These are phyloP conservation scores for Spodoptera picta DNA, from an alignment of 2,888 invertebrate species.

Conservation along the genomic window DNA sequence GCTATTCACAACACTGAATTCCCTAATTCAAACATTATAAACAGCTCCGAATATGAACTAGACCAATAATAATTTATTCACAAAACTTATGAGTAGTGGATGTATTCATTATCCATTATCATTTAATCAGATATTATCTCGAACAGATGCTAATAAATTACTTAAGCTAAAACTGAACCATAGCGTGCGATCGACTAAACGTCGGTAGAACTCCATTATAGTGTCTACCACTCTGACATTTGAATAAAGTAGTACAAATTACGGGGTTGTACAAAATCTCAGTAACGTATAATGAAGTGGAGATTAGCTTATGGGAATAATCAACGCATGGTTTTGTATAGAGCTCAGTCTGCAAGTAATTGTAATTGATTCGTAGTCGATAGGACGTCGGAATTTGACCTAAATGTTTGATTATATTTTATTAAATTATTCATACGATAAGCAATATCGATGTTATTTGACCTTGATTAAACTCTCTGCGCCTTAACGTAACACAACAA, in stretches of 20 bases:
- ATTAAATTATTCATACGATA: conserved; percentile 48
- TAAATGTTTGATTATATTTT: conserved; percentile 38
- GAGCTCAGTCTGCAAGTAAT: conserved; percentile 19
- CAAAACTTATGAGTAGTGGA: too few relatives aligned
- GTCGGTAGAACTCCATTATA: conserved; percentile 62
- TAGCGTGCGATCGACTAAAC: conserved; percentile 39
- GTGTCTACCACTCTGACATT: conserved; percentile 64
- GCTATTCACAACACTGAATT: too few relatives aligned
- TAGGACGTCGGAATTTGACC: conserved; percentile 41
- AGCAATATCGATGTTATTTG: conserved; percentile 37
- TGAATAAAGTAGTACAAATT: conserved; percentile 71
- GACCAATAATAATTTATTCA: too few relatives aligned
- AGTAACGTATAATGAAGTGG: conserved; percentile 51
- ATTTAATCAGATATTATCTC: conserved; percentile 40
- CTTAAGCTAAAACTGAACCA: conserved; percentile 31
- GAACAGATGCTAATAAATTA: conserved; percentile 56
- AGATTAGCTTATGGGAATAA: conserved; percentile 43
- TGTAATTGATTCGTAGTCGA: conserved; percentile 37
- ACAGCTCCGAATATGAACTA: too few relatives aligned
- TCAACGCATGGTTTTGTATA: conserved; percentile 23
- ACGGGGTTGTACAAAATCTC: conserved; percentile 47
- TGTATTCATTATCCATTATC: conserved; percentile 7
- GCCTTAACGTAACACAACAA: background rate
- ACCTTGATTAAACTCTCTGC: conserved; percentile 22
- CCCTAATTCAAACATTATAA: too few relatives aligned